A percentile compares a stretch with the other conserved stretches of the same genome.
Evolutionary conservation across 2,113 vertebrate species (phyloP).

Genomic region (Podilymbus podiceps): DNA sequence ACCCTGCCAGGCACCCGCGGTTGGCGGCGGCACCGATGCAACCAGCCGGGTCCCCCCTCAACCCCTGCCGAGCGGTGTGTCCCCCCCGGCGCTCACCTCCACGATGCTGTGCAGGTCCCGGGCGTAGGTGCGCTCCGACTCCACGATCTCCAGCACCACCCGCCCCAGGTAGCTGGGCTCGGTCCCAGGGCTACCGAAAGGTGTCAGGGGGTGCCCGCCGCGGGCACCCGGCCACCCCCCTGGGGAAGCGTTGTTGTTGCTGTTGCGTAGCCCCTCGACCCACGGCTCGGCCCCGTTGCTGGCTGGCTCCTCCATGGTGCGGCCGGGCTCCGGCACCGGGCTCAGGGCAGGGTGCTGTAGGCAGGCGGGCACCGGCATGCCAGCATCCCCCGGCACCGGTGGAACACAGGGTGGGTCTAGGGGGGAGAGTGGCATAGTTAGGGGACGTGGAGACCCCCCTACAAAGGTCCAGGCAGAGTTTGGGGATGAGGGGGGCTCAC

Average conservation of each 20-base stretch:
- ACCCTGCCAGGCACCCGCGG: conserved; percentile 71
- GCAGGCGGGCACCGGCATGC: conserved; percentile 64
- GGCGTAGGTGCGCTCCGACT: conserved; percentile 93
- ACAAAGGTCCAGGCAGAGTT: accelerated
- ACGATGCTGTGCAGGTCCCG: conserved; percentile 91
- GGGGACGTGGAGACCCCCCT: accelerated
- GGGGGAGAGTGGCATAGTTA: accelerated
- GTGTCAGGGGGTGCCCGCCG: conserved; percentile 48
- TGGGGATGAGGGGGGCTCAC: not conserved
- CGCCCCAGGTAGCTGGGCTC: conserved; percentile 90
- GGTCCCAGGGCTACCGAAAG: conserved; percentile 67
- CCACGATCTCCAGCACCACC: conserved; percentile 93
- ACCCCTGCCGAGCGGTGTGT: accelerated
- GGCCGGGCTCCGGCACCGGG: conserved; percentile 71
- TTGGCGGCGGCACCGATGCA: not conserved
- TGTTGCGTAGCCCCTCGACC: conserved; percentile 60
- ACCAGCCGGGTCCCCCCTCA: not conserved
- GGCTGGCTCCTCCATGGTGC: conserved; percentile 65
- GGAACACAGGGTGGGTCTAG: not conserved
- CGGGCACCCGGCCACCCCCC: conserved; percentile 27
- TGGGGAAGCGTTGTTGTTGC: conserved; percentile 66
- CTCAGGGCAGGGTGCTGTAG: conserved; percentile 73
- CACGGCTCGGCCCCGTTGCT: not conserved
- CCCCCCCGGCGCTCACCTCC: conserved; percentile 76
- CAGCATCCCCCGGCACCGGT: conserved; percentile 67